phyloP scores from a whole-genome alignment of 92 coral and sea anemone species.

The Zoanthus solanderi region DNA sequence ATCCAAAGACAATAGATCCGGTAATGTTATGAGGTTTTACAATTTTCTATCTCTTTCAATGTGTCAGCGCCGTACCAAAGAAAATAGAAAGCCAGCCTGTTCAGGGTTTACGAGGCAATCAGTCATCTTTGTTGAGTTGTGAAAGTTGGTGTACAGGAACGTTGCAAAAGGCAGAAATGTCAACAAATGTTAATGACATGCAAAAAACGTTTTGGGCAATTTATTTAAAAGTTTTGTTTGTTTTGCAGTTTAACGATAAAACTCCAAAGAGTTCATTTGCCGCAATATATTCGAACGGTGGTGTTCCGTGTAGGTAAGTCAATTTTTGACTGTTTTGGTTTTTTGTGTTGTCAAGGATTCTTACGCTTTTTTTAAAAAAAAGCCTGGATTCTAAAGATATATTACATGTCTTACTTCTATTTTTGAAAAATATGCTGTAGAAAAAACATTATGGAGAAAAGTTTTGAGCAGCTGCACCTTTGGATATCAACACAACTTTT shows the following conservation, averaged over 20 bases:
- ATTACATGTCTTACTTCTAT: too few relatives aligned
- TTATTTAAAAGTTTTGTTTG: background rate
- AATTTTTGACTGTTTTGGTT: too few relatives aligned
- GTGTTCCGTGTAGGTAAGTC: constrained; percentile 96
- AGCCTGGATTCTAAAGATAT: too few relatives aligned
- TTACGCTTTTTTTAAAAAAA: too few relatives aligned
- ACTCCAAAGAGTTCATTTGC: constrained; percentile 95
- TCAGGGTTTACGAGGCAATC: background rate
- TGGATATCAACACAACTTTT: too few relatives aligned
- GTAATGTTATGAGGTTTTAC: constrained; percentile 53
- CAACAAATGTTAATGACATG: background rate
- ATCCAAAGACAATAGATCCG: constrained; percentile 96
- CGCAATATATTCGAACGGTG: constrained; percentile 92
- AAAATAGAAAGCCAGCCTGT: background rate
- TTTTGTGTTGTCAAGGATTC: background rate
- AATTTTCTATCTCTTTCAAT: background rate
- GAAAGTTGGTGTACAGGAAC: background rate
- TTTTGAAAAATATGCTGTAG: too few relatives aligned
- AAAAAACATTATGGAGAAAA: too few relatives aligned
- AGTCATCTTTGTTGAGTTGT: background rate
- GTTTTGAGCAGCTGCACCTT: too few relatives aligned
- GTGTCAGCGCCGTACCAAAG: too few relatives aligned
- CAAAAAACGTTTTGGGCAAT: background rate
- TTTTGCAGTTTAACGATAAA: constrained; percentile 86
- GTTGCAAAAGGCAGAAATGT: background rate